Conservation (phyloP, 2,797 vertebrate species). For the Pteronotus mesoamericanus region DNA sequence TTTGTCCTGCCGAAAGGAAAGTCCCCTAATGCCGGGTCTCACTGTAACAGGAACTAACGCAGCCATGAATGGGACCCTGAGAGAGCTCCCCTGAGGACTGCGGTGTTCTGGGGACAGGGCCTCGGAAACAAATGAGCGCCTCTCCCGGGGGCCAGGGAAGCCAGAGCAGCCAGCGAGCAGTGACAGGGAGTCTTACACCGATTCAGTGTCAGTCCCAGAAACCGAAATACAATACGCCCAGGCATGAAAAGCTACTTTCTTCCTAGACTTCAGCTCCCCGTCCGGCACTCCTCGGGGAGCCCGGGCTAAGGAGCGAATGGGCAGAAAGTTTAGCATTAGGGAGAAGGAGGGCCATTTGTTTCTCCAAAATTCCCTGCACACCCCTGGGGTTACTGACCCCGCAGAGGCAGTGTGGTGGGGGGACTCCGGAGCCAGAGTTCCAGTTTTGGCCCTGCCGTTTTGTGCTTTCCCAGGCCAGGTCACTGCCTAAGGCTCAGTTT, state of each 20-base stretch:
- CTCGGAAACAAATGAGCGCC: neutral
- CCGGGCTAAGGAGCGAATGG: neutral
- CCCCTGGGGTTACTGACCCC: neutral
- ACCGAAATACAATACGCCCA: neutral
- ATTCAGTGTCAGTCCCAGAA: neutral
- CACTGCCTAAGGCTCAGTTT: neutral
- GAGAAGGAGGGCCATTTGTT: neutral
- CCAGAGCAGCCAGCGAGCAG: neutral
- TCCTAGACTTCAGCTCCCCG: neutral
- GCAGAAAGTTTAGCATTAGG: neutral
- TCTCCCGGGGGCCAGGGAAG: neutral
- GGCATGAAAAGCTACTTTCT: slow-evolving; percentile 13
- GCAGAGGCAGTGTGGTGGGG: rapidly evolving
- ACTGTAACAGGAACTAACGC: neutral
- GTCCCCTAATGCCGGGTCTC: slow-evolving; percentile 6
- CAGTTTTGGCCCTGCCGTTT: neutral
- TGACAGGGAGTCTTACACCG: neutral
- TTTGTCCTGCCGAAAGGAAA: neutral
- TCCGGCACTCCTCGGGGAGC: neutral
- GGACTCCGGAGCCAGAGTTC: neutral
- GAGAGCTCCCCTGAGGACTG: neutral
- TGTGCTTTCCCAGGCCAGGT: neutral
- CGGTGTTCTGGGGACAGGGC: neutral
- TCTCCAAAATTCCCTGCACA: neutral
- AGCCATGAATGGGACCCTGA: slow-evolving; percentile 13